Evolutionary conservation across 2,888 invertebrate species (phyloP), one percentile per base, ranked within the genome.

Genomic region (Desoria tigrina): DNA sequence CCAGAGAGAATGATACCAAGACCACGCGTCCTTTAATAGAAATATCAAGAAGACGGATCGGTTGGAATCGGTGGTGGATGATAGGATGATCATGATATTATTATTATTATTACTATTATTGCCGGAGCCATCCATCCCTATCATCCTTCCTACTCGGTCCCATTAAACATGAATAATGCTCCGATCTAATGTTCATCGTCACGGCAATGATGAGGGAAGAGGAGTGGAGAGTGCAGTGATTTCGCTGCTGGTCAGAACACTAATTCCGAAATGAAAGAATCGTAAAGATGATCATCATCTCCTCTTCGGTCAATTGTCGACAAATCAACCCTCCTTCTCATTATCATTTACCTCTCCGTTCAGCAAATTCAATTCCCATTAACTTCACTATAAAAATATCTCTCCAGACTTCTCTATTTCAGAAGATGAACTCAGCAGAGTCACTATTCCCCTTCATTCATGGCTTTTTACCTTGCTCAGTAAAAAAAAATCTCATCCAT

Each of bases 311-410:
- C 56, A 42, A 68, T 62, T 65, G 61, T 64, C 67, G 64, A 54
- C 60, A 62, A 66, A 69, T 71, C 66, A 66, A 64, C 64, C 61
- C 69, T 72, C 70, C 68, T 72, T 65, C 69, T 37, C 56, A 45
- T 45, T 45, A 51, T 67, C 67, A 70, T 70, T 64, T 65, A 72
- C 70, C 70, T 68, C 66, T 62, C n/a, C n/a, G 64, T 62, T 72
- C 70, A 70, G 64, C 71, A 74, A 73, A 74, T 72, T 74, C 72
- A 73, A 72, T 74, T 76, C 74, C 76, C 74, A 76, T 76, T 76
- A 74, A 74, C 74, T 45, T 45, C 45, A 45, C 16, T n/a, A 45
- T 18, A 18, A 45, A 4, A 32, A 32, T n/a, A n/a, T n/a, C n/a
- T n/a, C n/a, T n/a, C n/a, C n/a, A n/a, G n/a, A n/a, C n/a, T n/a